Evolutionary conservation across 2,888 invertebrate genomes (phyloP).

Genomic region (Nephrotoma appendiculata): DNA sequence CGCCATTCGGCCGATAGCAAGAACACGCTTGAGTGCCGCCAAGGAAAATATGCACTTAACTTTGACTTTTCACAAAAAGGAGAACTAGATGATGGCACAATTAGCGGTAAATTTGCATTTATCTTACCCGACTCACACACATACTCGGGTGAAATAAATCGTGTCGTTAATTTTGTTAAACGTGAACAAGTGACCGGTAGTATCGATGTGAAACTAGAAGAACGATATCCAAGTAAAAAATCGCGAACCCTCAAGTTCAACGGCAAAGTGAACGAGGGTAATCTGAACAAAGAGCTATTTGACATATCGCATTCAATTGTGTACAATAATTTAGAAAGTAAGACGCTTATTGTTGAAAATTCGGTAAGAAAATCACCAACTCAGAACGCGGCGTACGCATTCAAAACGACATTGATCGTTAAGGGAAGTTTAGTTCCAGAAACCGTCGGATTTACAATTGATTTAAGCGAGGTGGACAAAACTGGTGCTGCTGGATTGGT

Average conservation of each 20-base stretch:
- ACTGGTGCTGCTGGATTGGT: background rate
- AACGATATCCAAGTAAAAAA: conserved; percentile 17
- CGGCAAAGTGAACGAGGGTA: conserved; percentile 29
- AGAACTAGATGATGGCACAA: conserved; percentile 18
- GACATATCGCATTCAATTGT: conserved; percentile 28
- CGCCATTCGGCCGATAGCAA: conserved; percentile 36
- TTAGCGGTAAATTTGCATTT: conserved; percentile 19
- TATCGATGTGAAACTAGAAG: conserved; percentile 36
- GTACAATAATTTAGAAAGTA: conserved; percentile 34
- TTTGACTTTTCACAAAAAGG: conserved; percentile 18
- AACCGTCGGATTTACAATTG: conserved; percentile 23
- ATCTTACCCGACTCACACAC: conserved; percentile 18
- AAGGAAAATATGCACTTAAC: conserved; percentile 31
- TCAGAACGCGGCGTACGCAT: conserved; percentile 15
- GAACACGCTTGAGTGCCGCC: conserved; percentile 24
- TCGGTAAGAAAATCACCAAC: conserved; percentile 28
- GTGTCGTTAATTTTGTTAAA: conserved; percentile 24
- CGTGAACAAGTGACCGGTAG: conserved; percentile 33
- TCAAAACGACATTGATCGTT: conserved; percentile 10
- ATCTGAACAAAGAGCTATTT: conserved; percentile 30
- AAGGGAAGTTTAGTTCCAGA: conserved; percentile 27
- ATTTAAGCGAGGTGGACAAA: conserved; percentile 16
- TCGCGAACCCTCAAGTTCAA: conserved; percentile 29
- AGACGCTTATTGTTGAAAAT: conserved; percentile 30
- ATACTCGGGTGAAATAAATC: conserved; percentile 28